These are phyloP conservation scores for Mya arenaria DNA, from an alignment of 1,140 invertebrate genomes.

Conservation along the genomic window DNA sequence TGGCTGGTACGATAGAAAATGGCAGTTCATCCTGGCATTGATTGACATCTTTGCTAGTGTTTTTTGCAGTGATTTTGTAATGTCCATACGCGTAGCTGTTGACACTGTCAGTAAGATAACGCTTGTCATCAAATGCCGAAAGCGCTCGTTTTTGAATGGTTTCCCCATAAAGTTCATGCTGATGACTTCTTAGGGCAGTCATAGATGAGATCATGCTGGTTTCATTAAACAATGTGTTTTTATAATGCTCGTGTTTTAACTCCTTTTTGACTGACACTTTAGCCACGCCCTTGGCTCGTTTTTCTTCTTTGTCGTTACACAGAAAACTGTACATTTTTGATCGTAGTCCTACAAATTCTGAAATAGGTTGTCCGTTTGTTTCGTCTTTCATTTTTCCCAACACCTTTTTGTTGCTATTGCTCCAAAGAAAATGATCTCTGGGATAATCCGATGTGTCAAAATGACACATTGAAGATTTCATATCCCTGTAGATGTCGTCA, in stretches of 20 bases:
- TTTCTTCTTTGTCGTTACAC: constrained; percentile 4
- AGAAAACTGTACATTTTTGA: constrained; percentile 20
- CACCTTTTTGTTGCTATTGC: constrained; percentile 80
- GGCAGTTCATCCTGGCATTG: constrained; percentile 8
- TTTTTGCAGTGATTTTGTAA: constrained; percentile 33
- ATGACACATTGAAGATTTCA: background rate
- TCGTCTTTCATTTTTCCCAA: constrained; percentile 83
- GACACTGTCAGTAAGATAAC: constrained; percentile 6
- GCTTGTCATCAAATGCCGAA: constrained; percentile 33
- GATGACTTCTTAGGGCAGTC: constrained; percentile 20
- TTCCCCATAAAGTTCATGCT: constrained; percentile 20
- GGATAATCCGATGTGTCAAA: constrained; percentile 5
- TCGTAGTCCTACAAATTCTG: constrained; percentile 31
- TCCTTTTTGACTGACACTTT: constrained; percentile 34
- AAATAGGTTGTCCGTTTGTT: constrained; percentile 66
- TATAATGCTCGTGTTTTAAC: constrained; percentile 20
- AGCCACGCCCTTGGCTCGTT: constrained; percentile 17
- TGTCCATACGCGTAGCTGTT: constrained; percentile 28
- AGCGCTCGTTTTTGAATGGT: constrained; percentile 15
- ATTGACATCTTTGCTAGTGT: constrained; percentile 23
- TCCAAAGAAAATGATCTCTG: background rate
- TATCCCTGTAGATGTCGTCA: constrained; percentile 62
- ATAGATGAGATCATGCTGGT: constrained; percentile 30
- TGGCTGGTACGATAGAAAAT: background rate
- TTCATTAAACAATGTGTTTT: constrained; percentile 27